Evolutionary conservation across 2,797 vertebrate genomes (phyloP), one percentile per base, ranked within the genome.

Genomic region (Halcyon smyrnensis): DNA sequence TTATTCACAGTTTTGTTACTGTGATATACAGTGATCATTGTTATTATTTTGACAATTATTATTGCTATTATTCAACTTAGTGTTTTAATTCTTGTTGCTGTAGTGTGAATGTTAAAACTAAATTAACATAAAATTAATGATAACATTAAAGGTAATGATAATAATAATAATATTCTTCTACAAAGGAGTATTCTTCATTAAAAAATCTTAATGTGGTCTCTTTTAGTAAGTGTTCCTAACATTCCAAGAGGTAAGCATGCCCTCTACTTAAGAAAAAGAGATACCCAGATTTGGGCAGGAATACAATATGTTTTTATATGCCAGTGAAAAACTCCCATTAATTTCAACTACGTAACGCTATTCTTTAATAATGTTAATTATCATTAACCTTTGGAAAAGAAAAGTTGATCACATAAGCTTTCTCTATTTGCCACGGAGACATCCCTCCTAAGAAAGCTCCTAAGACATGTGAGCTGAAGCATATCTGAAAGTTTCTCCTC

Each of bases 11-110:
- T 6, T 68, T 84, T 79, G 17, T 2, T 79, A 23, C 25, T 54
- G 39, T 21, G 46, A 73, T 82, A 65, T 46, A 79, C 41, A 91
- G 45, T 73, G 28, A 79, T 69, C 15, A 46, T 62, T 84, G 62
- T 48, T 93, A 77, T 53, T 94, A 88, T 86, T 97, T 76, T 92
- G 54, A 64, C 34, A 73, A 62, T 71, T 12, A 64, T 57, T 86
- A 75, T 88, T 60, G 8, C 8, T 82, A 27, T 71, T 89, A 65
- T 37, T 90, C 45, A 84, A 69, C 14, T 56, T 57, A 41, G 18
- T 51, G 9, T 62, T 86, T 86, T 78, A 95, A 68, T 88, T 86
- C 45, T 64, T 88, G 13, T 46, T 88, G 36, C 64, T 78, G 32
- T n/a, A 68, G 5, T 56, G 12, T 56, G 53, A 86, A 63, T 39